Conservation (phyloP, 2,888 invertebrate species). For the Hydrotaea cyrtoneurina region DNA sequence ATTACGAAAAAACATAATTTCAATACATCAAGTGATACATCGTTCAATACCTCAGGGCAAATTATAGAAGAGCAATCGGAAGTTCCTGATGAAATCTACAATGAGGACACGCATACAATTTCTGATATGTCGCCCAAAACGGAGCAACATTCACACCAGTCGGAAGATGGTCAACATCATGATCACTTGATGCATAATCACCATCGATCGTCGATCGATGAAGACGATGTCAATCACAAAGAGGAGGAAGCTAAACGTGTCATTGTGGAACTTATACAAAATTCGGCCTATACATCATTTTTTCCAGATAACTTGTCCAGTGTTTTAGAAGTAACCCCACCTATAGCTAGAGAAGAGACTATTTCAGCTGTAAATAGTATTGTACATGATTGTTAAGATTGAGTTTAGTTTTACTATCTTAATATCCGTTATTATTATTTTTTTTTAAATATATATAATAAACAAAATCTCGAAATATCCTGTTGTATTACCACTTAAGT, state of each 20-base stretch:
- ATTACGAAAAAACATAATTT: constrained; percentile 31
- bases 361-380: constrained; percentile 71
- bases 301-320: constrained; percentile 64
- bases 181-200: neutral
- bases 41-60: constrained; percentile 31
- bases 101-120: neutral
- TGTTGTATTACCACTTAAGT: neutral
- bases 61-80: constrained; percentile 57
- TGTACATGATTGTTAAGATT: constrained; percentile 60
- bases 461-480: neutral
- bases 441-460: neutral
- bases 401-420: constrained; percentile 2
- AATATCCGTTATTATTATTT: constrained; percentile 13
- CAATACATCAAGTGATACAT: neutral
- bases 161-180: neutral
- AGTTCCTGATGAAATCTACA: constrained; percentile 48
- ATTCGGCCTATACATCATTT: constrained; percentile 65
- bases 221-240: constrained; percentile 60
- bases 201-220: neutral
- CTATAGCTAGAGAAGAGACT: constrained; percentile 69
- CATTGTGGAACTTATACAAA: constrained; percentile 69
- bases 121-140: neutral
- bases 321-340: constrained; percentile 60
- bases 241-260: constrained; percentile 70
- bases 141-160: neutral